A percentile compares a stretch with the other conserved stretches of the same genome.
phyloP scores from a whole-genome alignment of 2,888 invertebrate genomes.

The Catocala nupta region DNA sequence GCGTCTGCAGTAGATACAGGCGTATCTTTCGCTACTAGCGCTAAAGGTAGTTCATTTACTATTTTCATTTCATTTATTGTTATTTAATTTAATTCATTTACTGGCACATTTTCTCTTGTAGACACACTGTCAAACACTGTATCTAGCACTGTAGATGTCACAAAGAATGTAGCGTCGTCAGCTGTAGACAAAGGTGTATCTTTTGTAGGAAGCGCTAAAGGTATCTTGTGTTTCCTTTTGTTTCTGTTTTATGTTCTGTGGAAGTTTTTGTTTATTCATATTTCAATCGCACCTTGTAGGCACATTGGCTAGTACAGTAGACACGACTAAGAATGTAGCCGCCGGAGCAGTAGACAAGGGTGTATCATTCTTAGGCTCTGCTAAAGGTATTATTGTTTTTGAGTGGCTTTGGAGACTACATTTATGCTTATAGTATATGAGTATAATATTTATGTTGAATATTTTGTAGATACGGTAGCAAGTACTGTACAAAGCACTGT shows the following conservation, averaged over 20 bases:
- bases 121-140: conserved; percentile 59
- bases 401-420: conserved; percentile 4
- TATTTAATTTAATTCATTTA: conserved; percentile 2
- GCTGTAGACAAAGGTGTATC: conserved; percentile 63
- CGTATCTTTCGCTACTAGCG: conserved; percentile 59
- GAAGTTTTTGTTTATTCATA: conserved; percentile 14
- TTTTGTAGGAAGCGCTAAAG: conserved; percentile 64
- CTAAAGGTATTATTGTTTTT: conserved; percentile 60
- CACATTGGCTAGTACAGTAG: conserved; percentile 65
- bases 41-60: conserved; percentile 58
- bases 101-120: conserved; percentile 23
- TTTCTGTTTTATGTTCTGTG: conserved; percentile 3
- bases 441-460: conserved; percentile 27
- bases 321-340: conserved; percentile 64
- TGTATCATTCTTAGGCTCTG: conserved; percentile 61
- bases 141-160: conserved; percentile 65
- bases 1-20: conserved; percentile 63
- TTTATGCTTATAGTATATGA: conserved; percentile 15
- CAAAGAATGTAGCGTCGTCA: conserved; percentile 67
- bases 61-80: conserved; percentile 1
- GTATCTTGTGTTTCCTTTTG: conserved; percentile 42
- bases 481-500: conserved; percentile 64
- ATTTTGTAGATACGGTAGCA: conserved; percentile 68
- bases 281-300: conserved; percentile 55
- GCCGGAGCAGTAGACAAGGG: conserved; percentile 61